Base-by-base conservation (phyloP, 2,113 vertebrate species). In the Centrocercus urophasianus region DNA sequence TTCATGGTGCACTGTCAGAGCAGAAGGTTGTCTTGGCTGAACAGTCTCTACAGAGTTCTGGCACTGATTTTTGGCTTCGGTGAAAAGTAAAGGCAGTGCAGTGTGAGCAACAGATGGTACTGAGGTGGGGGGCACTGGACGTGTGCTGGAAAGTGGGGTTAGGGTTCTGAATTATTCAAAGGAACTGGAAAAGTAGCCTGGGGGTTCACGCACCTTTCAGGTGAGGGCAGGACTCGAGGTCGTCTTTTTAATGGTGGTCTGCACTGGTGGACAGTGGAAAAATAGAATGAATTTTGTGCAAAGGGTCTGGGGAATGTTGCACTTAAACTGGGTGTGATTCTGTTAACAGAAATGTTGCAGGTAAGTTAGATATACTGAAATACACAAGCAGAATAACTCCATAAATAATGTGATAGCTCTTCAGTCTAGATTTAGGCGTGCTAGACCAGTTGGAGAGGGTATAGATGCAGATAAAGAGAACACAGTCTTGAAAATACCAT, bases 31-130 rank as follows among this genome's bases (percentile, higher is more conserved):
- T 86, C 67, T 83, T 76, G 79, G 77, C 79, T 84, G 81, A 89
- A 47, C 57, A 66, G 66, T 82, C 52, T 91, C 79, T 80, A 50
- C 64, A 83, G 88, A 72, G 67, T 86, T 93, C 92, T 93, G 92
- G 89, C 85, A 48, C 89, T 91, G 85, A 91, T 94, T 96, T 88
- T 88, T 19, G 13, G 42, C 59, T 89, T 69, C 76, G 91, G 36
- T 89, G 59, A 93, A 80, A 89, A 1, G 0, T 88, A 85, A 83
- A 87, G 45, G 54, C 82, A 80, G 3, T 91, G 32, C 50, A 52
- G 11, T 54, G 83, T 89, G 93, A 90, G 45, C 71, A 93, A 75
- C 96, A 95, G 88, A 94, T 91, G 85, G 67, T 76, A 54, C 56
- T 43, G 24, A 89, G 54, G 21, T 59, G 69, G 50, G 63, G 76